phyloP scores from a whole-genome alignment of 2,113 vertebrate species.

The Microtus oregoni region DNA sequence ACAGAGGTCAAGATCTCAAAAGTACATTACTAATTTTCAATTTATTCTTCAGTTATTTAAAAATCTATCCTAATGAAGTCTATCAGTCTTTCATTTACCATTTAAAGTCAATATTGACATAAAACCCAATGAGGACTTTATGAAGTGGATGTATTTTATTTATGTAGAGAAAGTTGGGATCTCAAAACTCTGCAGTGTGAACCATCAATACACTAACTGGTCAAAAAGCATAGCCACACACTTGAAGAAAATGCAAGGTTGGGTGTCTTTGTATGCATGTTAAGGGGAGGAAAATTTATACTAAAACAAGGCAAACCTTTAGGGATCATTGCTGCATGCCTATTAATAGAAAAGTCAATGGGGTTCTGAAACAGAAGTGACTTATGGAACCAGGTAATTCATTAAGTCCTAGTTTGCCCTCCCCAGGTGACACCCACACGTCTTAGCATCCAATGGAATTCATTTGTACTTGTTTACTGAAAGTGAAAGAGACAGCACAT shows the following conservation, averaged over 20 bases:
- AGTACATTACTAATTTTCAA: neutral
- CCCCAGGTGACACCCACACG: neutral
- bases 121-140: neutral
- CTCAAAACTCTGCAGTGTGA: neutral
- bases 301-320: neutral
- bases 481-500: neutral
- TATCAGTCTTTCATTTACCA: neutral
- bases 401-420: neutral
- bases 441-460: neutral
- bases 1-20: neutral
- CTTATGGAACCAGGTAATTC: neutral
- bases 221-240: neutral
- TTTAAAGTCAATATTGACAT: neutral
- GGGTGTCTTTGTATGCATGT: neutral
- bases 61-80: neutral
- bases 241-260: neutral
- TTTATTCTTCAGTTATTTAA: neutral
- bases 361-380: neutral
- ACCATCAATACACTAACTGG: neutral
- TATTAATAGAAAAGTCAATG: neutral
- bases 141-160: neutral
- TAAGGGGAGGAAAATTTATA: neutral
- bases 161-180: neutral
- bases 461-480: neutral
- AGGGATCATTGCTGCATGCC: neutral